Base-by-base conservation (phyloP, 1,140 invertebrate species). In the silkworm (Bombyx mori) region DNA sequence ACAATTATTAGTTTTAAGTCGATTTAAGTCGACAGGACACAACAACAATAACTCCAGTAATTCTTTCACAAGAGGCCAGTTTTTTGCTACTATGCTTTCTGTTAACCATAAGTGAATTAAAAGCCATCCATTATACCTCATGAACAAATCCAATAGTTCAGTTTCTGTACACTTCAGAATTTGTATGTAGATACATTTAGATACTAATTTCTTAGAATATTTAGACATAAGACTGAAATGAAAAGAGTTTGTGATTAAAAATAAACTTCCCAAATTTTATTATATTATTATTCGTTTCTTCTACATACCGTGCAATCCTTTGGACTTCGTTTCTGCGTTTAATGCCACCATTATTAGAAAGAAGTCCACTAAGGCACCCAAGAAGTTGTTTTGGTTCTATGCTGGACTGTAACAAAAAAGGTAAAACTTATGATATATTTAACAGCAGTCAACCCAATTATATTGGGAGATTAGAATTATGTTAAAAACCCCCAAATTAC, bases 161-260 rank as follows among this genome's bases (percentile, higher is more conserved):
- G 92, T 90, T 71, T 95, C 92, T n/a, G 97, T 97, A 49, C 92
- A 93, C 87, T 95, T 95, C 51, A 98, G 88, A 70, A 99, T 97
- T 84, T 98, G 95, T 62, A 97, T 93, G 78, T 98, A 99, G 68
- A 98, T 95, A 89, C 96, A 98, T 89, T 97, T 97, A 68, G 96
- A 97, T 44, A 98, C 97, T 55, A 98, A 88, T 84, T 98, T 98
- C 79, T 95, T 97, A 1, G 96, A 98, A 90, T 95, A 97, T 82
- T 97, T 97, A 35, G 94, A 94, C 96, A 98, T 98, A 73, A 98
- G 91, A 77, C 95, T 98, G 89, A 65, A 93, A 92, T 63, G 73
- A 85, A 84, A 85, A 76, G 75, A 57, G 63, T 48, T 42, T 46
- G 44, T 54, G 44, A 54, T 9, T 54, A 35, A 35, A 51, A 8